Evolutionary conservation across 2,797 vertebrate genomes (phyloP), one percentile per base, ranked within the genome.

Genomic region (Sebastes itinus): DNA sequence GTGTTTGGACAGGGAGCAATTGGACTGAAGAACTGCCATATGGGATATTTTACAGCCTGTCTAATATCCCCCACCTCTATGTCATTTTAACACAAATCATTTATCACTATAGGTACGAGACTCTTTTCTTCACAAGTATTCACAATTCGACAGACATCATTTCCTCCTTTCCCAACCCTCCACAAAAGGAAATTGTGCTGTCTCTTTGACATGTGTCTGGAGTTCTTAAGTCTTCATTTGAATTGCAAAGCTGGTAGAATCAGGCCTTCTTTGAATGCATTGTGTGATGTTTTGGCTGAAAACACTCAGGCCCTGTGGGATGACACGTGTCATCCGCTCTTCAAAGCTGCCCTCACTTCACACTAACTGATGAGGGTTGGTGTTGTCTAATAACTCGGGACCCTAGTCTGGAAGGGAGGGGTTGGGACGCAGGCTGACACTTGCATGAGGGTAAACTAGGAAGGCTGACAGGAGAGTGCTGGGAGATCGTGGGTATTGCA

Each of bases 341-440:
- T 88, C 77, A 78, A 52, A 84, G 75, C 77, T 81, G 78, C 76
- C 85, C 87, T 87, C 72, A 30, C 80, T 84, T 88, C 87, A 72
- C 84, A 64, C 83, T 74, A 87, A 84, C 81, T 73, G 88, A 90
- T 86, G 86, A 88, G 70, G 88, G 75, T 82, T 87, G 85, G 61
- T 90, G 85, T 84, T 91, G 88, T 89, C 88, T 91, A 89, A 93
- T 90, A 93, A 89, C 78, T 88, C 78, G 55, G 80, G 80, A 90
- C 73, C 22, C 63, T 72, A 72, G 81, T 84, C 75, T 20, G 16
- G 46, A 49, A 8, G 61, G 77, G 58, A 54, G 23, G 49, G 54
- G 49, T 14, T 14, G 0, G 38, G 35, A 30, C 13, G 14, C 65
- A 58, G 64, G 60, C 67, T 86, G 87, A 84, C 83, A 81, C 78